phyloP scores from a whole-genome alignment of 2,888 invertebrate species.

The Nemotelus pantherinus region DNA sequence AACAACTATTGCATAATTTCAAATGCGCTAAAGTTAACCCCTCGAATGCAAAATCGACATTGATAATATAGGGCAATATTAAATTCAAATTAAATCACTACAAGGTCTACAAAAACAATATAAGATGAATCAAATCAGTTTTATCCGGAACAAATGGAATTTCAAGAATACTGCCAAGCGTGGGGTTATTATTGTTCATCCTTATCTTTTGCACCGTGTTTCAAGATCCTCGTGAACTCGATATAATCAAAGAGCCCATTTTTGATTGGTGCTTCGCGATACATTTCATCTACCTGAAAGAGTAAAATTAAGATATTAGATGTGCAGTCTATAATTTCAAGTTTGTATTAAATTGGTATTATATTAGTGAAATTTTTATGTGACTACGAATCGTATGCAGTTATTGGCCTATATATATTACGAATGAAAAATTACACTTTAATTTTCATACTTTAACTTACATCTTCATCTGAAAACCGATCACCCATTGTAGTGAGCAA shows the following conservation, averaged over 20 bases:
- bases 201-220: conserved; percentile 99
- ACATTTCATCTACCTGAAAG: conserved; percentile 91
- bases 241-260: conserved; percentile 93
- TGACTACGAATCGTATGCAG: no score
- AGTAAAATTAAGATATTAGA: background rate
- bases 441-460: conserved; percentile 52
- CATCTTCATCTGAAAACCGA: conserved; percentile 93
- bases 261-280: conserved; percentile 97
- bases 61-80: no score
- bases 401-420: no score
- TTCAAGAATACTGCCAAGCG: conserved; percentile 21
- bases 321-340: background rate
- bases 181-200: conserved; percentile 80
- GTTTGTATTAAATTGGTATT: background rate
- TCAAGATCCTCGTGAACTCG: conserved; percentile 97
- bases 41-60: background rate
- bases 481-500: conserved; percentile 98
- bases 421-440: background rate
- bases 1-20: conserved; percentile 9
- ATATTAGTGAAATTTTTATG: no score
- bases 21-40: conserved; percentile 13
- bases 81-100: no score
- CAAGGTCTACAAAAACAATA: no score
- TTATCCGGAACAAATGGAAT: no score
- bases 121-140: no score